Evolutionary conservation across 1,140 invertebrate species (phyloP), one percentile per base, ranked within the genome.

Genomic region (Diorhabda elongata): DNA sequence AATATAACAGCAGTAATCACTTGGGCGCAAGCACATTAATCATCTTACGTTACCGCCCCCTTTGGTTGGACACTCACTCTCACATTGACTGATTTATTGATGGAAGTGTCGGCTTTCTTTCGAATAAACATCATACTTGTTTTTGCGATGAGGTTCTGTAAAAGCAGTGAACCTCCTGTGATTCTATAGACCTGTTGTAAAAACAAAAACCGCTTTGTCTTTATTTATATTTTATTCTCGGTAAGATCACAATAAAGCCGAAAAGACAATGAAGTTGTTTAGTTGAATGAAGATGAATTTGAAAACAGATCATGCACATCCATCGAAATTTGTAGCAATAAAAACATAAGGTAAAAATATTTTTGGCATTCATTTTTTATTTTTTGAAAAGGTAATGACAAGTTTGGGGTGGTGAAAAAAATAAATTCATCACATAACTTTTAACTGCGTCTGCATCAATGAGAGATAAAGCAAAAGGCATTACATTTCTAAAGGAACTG

Each of bases 1-100:
- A 69, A 75, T 77, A 77, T 79, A 78, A 79, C 78, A 78, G 78
- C 78, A 79, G 77, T 79, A 78, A 79, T 79, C 75, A 78, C 76
- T 78, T 79, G 77, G 58, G 26, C 76, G 76, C 77, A 71, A 78
- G 73, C 56, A 52, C 61, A 75, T 80, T 79, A 80, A 80, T 80
- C 79, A 80, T 80, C 65, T 71, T 72, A 67, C 73, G 74, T 74
- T 77, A 64, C 76, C 77, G 76, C 77, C 76, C 74, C 26, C 71
- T 70, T 74, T 66, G 72, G 69, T 64, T 75, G 77, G 76, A 76
- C 77, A 79, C 74, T 77, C 73, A 73, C 67, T 71, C 47, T 52
- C 2, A 52, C 47, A 52, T 52, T 79, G 76, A 78, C 78, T 79
- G 78, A 79, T 79, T 78, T 78, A 79, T 79, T 76, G 77, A 78